phyloP scores from a whole-genome alignment of 2,888 invertebrate genomes.

The Sinhomidia bicolor region DNA sequence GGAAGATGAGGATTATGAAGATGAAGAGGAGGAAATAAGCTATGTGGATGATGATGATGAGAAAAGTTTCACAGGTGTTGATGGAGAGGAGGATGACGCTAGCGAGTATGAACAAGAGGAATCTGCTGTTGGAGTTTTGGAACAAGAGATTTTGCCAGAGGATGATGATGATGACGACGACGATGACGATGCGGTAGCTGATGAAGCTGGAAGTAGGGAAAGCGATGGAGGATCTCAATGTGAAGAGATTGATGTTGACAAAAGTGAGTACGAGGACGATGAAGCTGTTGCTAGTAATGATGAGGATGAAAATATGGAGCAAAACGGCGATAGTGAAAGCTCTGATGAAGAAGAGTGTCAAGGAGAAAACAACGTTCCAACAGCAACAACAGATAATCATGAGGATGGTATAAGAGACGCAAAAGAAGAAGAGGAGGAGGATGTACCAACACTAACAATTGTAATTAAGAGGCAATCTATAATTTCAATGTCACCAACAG shows the following conservation, averaged over 20 bases:
- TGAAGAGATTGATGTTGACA: slow-evolving; percentile 22
- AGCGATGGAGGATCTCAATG: slow-evolving; percentile 1
- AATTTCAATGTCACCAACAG: slow-evolving; percentile 10
- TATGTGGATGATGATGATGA: slow-evolving; percentile 19
- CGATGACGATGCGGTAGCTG: slow-evolving; percentile 20
- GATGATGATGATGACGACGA: slow-evolving; percentile 31
- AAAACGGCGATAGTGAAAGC: background rate
- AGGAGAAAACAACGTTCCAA: background rate
- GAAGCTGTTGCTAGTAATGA: slow-evolving; percentile 14
- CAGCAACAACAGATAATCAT: too few relatives aligned
- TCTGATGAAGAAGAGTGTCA: background rate
- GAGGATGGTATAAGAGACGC: background rate
- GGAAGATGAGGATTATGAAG: slow-evolving; percentile 2
- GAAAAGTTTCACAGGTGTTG: background rate
- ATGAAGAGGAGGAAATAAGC: slow-evolving; percentile 25
- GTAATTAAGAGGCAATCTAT: slow-evolving; percentile 21
- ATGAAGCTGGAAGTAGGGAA: background rate
- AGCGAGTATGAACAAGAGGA: background rate
- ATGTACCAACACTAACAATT: slow-evolving; percentile 35
- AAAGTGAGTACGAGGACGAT: slow-evolving; percentile 34
- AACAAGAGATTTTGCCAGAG: slow-evolving; percentile 21
- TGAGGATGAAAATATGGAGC: background rate
- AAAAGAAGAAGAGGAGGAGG: slow-evolving; percentile 20
- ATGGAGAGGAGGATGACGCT: background rate
- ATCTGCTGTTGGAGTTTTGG: background rate